Evolutionary conservation across 2,888 invertebrate genomes (phyloP).

Genomic region (Sarcophaga rosellei): DNA sequence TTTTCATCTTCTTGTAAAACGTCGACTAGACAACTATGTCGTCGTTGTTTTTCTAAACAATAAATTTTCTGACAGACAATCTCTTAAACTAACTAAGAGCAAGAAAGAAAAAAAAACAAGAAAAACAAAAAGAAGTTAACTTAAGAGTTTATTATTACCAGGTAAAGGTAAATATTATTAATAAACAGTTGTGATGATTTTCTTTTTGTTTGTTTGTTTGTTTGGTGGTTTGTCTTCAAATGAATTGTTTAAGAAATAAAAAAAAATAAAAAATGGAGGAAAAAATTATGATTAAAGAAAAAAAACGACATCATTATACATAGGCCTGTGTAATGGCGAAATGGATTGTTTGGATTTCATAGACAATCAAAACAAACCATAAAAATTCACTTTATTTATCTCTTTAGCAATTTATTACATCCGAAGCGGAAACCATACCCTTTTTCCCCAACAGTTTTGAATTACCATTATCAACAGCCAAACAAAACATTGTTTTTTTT

Average conservation of each 20-base stretch:
- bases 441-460: slow-evolving; percentile 63
- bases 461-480: slow-evolving; percentile 32
- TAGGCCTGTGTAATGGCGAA: slow-evolving; percentile 51
- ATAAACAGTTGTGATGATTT: slow-evolving; percentile 46
- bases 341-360: slow-evolving; percentile 63
- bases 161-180: slow-evolving; percentile 44
- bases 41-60: slow-evolving; percentile 58
- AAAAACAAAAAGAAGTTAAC: slow-evolving; percentile 18
- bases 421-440: slow-evolving; percentile 69
- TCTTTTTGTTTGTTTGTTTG: background rate
- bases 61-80: slow-evolving; percentile 66
- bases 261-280: background rate
- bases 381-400: slow-evolving; percentile 68
- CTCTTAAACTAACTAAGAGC: slow-evolving; percentile 15
- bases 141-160: background rate
- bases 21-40: background rate
- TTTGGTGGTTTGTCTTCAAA: slow-evolving; percentile 2
- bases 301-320: slow-evolving; percentile 41
- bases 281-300: slow-evolving; percentile 21
- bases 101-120: background rate
- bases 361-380: slow-evolving; percentile 68
- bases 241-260: background rate
- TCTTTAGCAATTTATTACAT: slow-evolving; percentile 69
- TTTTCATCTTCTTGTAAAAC: slow-evolving; percentile 55
- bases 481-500: too few species aligned